Evolutionary conservation across 2,113 vertebrate species (phyloP), one percentile per base, ranked within the genome.

Genomic region (Vanacampus margaritifer): DNA sequence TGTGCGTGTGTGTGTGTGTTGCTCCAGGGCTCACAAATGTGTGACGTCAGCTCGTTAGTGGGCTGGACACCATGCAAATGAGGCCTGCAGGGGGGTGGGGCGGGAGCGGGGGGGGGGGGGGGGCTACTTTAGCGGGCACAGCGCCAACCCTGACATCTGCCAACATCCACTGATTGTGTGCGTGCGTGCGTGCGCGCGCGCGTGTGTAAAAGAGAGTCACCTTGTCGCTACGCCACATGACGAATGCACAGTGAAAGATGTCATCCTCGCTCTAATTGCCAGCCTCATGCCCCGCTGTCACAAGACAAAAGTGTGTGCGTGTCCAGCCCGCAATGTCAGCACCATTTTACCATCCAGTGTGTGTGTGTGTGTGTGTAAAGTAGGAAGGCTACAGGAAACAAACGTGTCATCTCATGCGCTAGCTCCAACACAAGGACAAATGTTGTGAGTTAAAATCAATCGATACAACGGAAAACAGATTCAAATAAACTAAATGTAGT

Each of bases 201-300:
- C 19, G 63, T 66, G 45, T 48, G 68, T 19, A 45, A 67, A 60
- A 58, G 46, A 32, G 73, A 86, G 87, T 91, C 87, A 91, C 89
- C 91, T 91, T 89, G 82, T 74, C 87, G 81, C 80, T 32, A 53
- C 39, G 69, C 74, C 72, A 75, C 76, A 80, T 82, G 86, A 89
- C 76, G 79, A 89, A 89, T 72, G 68, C 46, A 74, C 64, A 78
- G 63, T 45, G 70, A 86, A 87, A 84, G 79, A 79, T 87, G 86
- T 85, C 81, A 84, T 72, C 79, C 80, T 80, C 82, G 69, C 75
- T 82, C 74, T 86, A 91, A 90, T 90, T 88, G 85, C 81, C 79
- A 85, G 57, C 68, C 74, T 74, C 43, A 79, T 82, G 79, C 79
- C 79, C 84, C 76, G 72, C 85, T 78, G 84, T 80, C 82, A 87